Percentiles rank a stretch among this genome's conserved stretches.
phyloP scores from a whole-genome alignment of 2,797 vertebrate genomes.

The Molossus molossus region DNA sequence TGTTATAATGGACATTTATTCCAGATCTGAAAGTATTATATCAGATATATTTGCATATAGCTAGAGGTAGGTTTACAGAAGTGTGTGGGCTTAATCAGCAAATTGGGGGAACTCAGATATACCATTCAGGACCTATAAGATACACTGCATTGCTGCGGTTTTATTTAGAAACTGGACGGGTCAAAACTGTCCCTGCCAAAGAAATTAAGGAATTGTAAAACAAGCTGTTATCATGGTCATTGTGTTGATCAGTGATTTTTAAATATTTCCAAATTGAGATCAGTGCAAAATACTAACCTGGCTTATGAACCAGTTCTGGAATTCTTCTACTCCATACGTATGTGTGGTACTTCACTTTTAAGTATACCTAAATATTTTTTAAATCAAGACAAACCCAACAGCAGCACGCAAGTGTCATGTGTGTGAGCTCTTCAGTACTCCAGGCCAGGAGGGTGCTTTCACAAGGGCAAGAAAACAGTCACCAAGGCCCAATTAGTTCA shows the following conservation, averaged over 20 bases:
- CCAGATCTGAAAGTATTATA: background rate
- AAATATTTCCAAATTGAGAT: constrained; percentile 51
- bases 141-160: background rate
- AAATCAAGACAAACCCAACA: background rate
- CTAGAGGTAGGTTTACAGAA: background rate
- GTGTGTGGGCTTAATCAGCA: background rate
- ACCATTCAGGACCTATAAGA: background rate
- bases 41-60: background rate
- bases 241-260: background rate
- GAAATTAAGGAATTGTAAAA: constrained; percentile 44
- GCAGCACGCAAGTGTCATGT: background rate
- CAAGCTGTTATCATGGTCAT: background rate
- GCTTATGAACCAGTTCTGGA: background rate
- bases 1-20: background rate
- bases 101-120: background rate
- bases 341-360: background rate
- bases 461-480: background rate
- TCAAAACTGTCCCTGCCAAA: background rate
- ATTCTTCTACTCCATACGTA: background rate
- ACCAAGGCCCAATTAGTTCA: background rate
- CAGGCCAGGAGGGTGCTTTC: background rate
- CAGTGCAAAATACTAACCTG: background rate
- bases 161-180: constrained; percentile 56
- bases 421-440: background rate
- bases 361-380: background rate